Evolutionary conservation across 2,113 vertebrate genomes (phyloP), one percentile per base, ranked within the genome.

Genomic region (Lepus americanus): DNA sequence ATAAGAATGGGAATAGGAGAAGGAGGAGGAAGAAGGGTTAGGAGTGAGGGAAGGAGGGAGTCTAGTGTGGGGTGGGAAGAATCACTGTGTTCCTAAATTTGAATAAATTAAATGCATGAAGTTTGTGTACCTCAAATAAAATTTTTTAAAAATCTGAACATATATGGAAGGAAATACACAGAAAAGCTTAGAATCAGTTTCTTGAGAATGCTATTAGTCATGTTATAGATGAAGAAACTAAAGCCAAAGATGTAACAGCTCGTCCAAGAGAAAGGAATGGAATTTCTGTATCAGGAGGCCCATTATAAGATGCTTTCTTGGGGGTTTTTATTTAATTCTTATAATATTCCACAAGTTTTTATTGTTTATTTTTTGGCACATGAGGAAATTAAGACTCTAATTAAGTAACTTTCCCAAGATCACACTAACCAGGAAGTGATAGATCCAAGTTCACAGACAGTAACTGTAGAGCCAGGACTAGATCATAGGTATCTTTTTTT

Each of bases 341-440:
- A 79, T 66, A 85, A 51, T 74, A 67, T n/a, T 49, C 36, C 13
- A 80, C 22, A 61, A 66, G 9, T 72, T 86, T 70, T 66, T 95
- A 86, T 69, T 90, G 72, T 87, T 14, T 87, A 55, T 66, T 77
- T 87, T 90, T 72, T 87, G 61, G 94, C 27, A 91, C 5, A 44
- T 25, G 25, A 87, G 13, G 36, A 87, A 82, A 87, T 63, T 92
- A 90, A 80, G 51, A 89, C 33, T 77, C 85, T 51, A 36, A 85
- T 89, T 78, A 92, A 83, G 29, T 79, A 80, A 86, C n/a, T 92
- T 81, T 63, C n/a, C 25, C 78, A 92, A 79, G 33, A 89, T 59
- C 53, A 39, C 1, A 64, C 29, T 76, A 39, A 90, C 44, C 59
- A 87, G 39, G 36, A 89, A 93, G 90, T 33, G 4, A 73, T 20